Conservation (phyloP, 2,888 invertebrate genomes). For the Lissonota sp. region DNA sequence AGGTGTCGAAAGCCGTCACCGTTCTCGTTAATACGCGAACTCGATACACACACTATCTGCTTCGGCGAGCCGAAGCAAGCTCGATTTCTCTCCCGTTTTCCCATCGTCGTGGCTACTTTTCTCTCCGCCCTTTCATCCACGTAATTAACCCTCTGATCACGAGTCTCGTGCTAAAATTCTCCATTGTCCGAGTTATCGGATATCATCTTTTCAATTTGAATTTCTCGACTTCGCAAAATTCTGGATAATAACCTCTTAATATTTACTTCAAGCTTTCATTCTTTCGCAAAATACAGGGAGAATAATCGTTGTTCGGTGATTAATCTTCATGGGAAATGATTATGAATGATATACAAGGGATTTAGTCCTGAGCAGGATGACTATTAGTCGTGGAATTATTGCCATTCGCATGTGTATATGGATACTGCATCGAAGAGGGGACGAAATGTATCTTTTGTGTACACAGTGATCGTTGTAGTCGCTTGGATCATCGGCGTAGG, state of each 20-base stretch:
- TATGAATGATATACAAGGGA: neutral
- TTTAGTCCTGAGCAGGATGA: neutral
- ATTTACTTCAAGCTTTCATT: no score
- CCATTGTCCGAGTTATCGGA: neutral
- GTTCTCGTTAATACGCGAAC: constrained; percentile 45
- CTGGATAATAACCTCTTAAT: no score
- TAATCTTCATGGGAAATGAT: neutral
- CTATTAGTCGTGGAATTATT: constrained; percentile 27
- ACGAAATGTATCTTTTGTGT: constrained; percentile 9
- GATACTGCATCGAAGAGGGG: constrained; percentile 12
- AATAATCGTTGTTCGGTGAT: neutral
- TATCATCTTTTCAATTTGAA: neutral
- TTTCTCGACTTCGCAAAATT: no score
- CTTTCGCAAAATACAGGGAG: neutral
- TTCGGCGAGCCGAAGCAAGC: constrained; percentile 49
- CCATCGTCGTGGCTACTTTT: neutral
- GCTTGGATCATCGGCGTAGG: no score
- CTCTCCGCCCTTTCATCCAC: neutral
- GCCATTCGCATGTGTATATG: neutral
- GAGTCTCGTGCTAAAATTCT: neutral
- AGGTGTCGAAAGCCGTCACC: constrained; percentile 71
- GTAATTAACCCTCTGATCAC: neutral
- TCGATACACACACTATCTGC: constrained; percentile 6
- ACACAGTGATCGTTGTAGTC: neutral
- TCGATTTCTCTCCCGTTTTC: neutral